Evolutionary conservation across 2,113 vertebrate genomes (phyloP).

Genomic region (Myiopsitta monachus): DNA sequence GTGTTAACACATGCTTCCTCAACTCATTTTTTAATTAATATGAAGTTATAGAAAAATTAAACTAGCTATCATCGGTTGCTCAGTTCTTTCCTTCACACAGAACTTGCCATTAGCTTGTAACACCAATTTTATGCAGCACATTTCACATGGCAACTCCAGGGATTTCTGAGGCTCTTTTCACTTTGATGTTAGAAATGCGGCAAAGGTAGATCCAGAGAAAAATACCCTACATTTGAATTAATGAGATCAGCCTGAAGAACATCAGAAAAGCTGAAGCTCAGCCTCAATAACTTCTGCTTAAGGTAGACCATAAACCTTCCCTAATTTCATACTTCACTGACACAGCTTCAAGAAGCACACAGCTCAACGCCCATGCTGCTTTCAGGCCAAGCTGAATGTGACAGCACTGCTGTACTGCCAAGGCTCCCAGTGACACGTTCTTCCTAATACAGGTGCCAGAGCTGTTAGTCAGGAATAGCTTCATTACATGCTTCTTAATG

Average conservation of each 20-base stretch:
- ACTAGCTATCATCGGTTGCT: not conserved
- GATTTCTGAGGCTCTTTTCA: not conserved
- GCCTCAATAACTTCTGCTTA: not conserved
- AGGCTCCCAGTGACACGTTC: not conserved
- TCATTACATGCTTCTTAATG: slow-evolving; percentile 22
- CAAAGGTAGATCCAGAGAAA: not conserved
- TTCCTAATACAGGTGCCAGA: not conserved
- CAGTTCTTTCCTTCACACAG: not conserved
- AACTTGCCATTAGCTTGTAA: not conserved
- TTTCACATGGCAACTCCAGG: not conserved
- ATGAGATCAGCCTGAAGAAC: not conserved
- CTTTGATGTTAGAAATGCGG: slow-evolving; percentile 5
- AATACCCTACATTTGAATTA: not conserved
- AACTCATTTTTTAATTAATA: not conserved
- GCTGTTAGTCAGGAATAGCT: not conserved
- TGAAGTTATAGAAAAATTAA: not conserved
- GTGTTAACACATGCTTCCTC: not conserved
- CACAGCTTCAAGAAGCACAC: not conserved
- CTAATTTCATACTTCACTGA: not conserved
- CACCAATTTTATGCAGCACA: not conserved
- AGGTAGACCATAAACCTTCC: not conserved
- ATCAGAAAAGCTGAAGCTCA: not conserved
- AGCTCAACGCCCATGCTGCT: not conserved
- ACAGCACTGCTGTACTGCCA: not conserved
- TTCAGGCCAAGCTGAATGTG: not conserved